A percentile compares a stretch with the other conserved stretches of the same genome.
phyloP scores from a whole-genome alignment of 2,888 invertebrate genomes.

The Himalopsyche japonica region DNA sequence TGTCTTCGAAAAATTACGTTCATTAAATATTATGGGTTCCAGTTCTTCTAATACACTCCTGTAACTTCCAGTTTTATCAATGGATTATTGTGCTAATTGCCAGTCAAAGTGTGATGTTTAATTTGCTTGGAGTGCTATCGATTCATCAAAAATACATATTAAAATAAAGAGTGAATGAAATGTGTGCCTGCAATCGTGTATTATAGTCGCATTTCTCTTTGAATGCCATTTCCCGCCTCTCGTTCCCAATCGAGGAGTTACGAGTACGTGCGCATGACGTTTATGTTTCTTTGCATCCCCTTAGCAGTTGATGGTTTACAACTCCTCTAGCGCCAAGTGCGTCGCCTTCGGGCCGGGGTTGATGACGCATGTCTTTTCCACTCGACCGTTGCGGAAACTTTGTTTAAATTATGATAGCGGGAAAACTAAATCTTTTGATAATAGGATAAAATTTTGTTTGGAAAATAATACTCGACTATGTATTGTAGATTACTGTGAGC shows the following conservation, averaged over 20 bases:
- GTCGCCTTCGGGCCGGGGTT: not conserved
- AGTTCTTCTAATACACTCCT: no score
- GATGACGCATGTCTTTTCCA: not conserved
- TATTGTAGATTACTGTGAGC: no score
- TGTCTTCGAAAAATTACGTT: no score
- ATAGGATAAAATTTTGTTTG: not conserved
- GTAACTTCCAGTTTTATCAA: no score
- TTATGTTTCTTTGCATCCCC: slow-evolving; percentile 22
- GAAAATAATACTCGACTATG: no score
- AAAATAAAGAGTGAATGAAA: not conserved
- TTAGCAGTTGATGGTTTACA: not conserved
- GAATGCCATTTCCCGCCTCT: not conserved
- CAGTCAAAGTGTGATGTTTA: no score
- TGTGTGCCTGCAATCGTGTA: not conserved
- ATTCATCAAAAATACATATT: not conserved
- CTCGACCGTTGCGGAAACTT: not conserved
- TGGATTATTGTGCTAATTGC: no score
- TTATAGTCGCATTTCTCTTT: not conserved
- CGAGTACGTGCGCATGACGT: slow-evolving; percentile 16
- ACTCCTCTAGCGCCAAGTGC: not conserved
- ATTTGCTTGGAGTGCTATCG: not conserved
- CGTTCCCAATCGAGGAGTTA: not conserved
- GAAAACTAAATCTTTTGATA: not conserved
- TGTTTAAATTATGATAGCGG: not conserved
- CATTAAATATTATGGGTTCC: no score